Evolutionary conservation across 2,797 vertebrate species (phyloP), one percentile per base, ranked within the genome.

Genomic region (Graptemys geographica): DNA sequence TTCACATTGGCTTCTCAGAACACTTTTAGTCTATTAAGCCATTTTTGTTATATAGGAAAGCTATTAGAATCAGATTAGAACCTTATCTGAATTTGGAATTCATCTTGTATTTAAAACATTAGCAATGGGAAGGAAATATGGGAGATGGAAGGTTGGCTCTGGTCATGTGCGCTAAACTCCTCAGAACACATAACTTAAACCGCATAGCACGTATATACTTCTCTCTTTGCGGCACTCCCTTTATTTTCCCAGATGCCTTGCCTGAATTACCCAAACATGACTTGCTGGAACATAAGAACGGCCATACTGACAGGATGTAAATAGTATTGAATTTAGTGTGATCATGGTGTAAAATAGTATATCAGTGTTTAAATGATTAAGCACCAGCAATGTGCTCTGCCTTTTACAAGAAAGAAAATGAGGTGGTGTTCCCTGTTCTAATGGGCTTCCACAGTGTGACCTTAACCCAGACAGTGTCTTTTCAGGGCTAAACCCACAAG

Each of bases 151-250:
- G 57, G 76, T 52, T 93, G 52, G 72, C 47, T 87, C 90, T 88
- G 82, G 31, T 55, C 90, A 83, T 84, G 83, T n/a, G 31, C 37
- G 87, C 85, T 95, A 94, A 76, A 84, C 51, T 92, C 82, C 41
- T 81, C 83, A 80, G 41, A 96, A 96, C 92, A 91, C 81, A 84
- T 92, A 87, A 91, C 94, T 90, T 87, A 21, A 95, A 91, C 57
- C 81, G 23, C 92, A 92, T 79, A n/a, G 33, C 69, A 11, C 49
- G 84, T 91, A 52, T 37, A 28, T 79, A 81, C 94, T 76, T 44
- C 56, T 79, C 65, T n/a, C 56, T 86, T 41, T 74, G 13, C 83
- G 81, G 41, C 6, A 90, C 90, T 87, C 41, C 79, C 92, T 95
- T 94, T 93, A 76, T 76, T 47, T 76, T 47, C 74, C 44, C 92